Percentiles rank a stretch among this genome's conserved stretches.
Evolutionary conservation across 2,797 vertebrate species (phyloP).

Genomic region (Darevskia nairensis): DNA sequence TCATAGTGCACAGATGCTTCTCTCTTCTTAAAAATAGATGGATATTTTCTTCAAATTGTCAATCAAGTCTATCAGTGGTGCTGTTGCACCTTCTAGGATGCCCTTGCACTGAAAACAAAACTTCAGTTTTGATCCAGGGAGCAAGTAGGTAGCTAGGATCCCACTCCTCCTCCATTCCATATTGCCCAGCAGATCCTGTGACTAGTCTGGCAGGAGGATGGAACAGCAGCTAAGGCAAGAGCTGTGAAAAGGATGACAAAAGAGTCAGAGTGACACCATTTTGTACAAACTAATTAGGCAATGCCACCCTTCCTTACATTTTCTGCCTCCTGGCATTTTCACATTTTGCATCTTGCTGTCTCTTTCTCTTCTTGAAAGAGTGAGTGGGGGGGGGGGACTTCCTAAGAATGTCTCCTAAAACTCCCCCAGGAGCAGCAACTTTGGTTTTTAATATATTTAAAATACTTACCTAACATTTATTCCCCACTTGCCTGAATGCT

Average conservation of each 20-base stretch:
- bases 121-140: not conserved
- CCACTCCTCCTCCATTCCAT: not conserved
- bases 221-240: not conserved
- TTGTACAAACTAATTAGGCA: not conserved
- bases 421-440: not conserved
- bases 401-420: not conserved
- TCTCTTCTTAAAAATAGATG: not conserved
- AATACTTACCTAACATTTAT: constrained; percentile 16
- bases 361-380: not conserved
- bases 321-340: not conserved
- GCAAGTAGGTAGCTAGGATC: not conserved
- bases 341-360: not conserved
- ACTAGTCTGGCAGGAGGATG: not conserved
- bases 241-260: constrained; percentile 15
- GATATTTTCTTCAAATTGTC: constrained; percentile 25
- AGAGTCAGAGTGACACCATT: not conserved
- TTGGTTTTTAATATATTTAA: not conserved
- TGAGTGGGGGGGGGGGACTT: not conserved
- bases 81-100: constrained; percentile 13
- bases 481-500: not conserved
- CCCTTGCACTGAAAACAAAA: not conserved
- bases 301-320: not conserved
- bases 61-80: constrained; percentile 6
- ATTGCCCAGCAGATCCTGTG: constrained; percentile 11
- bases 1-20: not conserved